Evolutionary conservation across 2,888 invertebrate genomes (phyloP), one percentile per base, ranked within the genome.

Genomic region (Galerucella nymphaeae): DNA sequence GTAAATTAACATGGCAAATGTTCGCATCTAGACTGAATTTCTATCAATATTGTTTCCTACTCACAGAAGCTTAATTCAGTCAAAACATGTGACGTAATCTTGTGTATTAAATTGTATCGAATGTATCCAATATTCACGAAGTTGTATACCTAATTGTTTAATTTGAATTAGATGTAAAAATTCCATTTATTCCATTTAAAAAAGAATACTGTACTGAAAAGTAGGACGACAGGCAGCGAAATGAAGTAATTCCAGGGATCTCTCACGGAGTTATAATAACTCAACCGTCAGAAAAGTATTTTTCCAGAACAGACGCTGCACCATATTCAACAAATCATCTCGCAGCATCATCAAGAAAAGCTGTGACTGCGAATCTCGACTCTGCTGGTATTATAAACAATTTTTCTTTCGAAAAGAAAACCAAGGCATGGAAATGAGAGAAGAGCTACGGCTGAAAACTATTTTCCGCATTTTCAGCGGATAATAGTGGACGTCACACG

Each of bases 251-350:
- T 84, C 80, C 80, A 78, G 77, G 77, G 78, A 79, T 83, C 80
- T 77, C 82, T 81, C 84, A 84, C 84, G 84, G 79, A 82, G 76
- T 75, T 77, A 80, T 81, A 83, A 84, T 84, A 83, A 83, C 79
- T 84, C 82, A 82, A 55, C 66, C 59, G 76, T 70, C 63, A 70
- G 63, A 41, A 76, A 80, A 80, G 81, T 80, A 82, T 83, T 83
- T 83, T 82, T 81, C 79, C 77, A 57, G 48, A 77, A 76, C 81
- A 80, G 77, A 77, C 81, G 77, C 78, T 76, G 78, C 80, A 75
- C 73, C 73, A 77, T 78, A 77, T 81, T 79, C 77, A 74, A 79
- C 78, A 79, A 80, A 80, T 80, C 80, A 79, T 78, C 73, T 73
- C 74, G 57, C 66, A 74, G 75, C 73, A 78, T 80, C 80, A 79